Conservation (phyloP, 2,797 vertebrate genomes). For the Oreochromis mossambicus region DNA sequence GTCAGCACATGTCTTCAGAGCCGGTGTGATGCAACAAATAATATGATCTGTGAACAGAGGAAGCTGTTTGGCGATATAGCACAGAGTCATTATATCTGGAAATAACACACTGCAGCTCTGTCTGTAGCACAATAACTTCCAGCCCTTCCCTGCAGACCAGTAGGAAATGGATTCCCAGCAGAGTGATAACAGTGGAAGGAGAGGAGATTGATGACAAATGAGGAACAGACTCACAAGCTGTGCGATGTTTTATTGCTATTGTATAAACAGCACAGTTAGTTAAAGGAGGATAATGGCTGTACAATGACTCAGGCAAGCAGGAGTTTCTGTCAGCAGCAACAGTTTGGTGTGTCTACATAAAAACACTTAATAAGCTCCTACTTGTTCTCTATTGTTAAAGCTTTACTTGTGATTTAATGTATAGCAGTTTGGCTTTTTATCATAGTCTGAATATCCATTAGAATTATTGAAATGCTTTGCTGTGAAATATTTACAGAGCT, state of each 20-base stretch:
- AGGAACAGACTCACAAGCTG: not conserved
- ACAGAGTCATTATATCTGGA: not conserved
- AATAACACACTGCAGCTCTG: not conserved
- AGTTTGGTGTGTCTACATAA: not conserved
- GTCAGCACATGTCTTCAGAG: not conserved
- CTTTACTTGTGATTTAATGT: not conserved
- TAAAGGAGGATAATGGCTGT: not conserved
- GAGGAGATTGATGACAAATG: not conserved
- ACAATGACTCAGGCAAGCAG: not conserved
- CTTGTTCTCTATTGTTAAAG: not conserved
- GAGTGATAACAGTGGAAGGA: not conserved
- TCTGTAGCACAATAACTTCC: not conserved
- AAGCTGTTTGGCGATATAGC: not conserved
- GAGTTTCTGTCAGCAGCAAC: not conserved
- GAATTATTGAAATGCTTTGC: not conserved
- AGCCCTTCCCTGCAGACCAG: not conserved
- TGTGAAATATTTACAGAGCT: not conserved
- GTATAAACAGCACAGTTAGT: not conserved
- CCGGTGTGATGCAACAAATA: not conserved
- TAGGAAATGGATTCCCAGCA: not conserved
- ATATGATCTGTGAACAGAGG: not conserved
- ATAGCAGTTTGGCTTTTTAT: not conserved
- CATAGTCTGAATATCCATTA: not conserved
- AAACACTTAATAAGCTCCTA: not conserved
- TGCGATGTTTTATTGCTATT: not conserved